Percentiles rank a stretch among this genome's conserved stretches.
These are phyloP conservation scores for Sesia apiformis DNA, from an alignment of 2,888 invertebrate species.

Conservation along the genomic window DNA sequence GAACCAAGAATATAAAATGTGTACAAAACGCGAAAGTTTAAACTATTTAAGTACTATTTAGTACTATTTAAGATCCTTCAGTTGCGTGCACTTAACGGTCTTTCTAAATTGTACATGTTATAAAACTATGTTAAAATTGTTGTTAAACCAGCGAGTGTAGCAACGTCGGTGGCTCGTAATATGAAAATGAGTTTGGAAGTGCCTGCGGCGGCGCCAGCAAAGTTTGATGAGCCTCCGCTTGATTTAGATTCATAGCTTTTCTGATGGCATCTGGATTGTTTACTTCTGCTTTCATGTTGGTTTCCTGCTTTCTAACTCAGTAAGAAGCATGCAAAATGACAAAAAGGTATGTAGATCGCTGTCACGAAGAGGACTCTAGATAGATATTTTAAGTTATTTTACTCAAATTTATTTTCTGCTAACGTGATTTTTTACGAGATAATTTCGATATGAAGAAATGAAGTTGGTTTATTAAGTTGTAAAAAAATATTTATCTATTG, in stretches of 20 bases:
- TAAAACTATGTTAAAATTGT: constrained; percentile 10
- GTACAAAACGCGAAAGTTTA: too few species aligned
- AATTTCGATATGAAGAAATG: too few species aligned
- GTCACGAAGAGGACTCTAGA: too few species aligned
- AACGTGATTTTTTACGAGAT: too few species aligned
- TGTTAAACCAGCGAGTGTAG: constrained; percentile 25
- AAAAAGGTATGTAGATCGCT: not conserved
- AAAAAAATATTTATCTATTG: too few species aligned
- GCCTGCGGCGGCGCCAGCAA: constrained; percentile 37
- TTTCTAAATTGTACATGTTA: not conserved
- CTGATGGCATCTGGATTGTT: constrained; percentile 41
- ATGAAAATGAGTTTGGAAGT: constrained; percentile 60
- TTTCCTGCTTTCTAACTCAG: constrained; percentile 15
- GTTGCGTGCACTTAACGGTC: too few species aligned
- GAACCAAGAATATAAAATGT: too few species aligned
- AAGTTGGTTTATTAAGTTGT: too few species aligned
- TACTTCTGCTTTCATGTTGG: constrained; percentile 36
- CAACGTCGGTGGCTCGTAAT: constrained; percentile 25
- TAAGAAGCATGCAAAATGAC: not conserved
- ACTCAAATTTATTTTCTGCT: too few species aligned
- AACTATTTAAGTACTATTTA: too few species aligned
- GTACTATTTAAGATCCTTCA: too few species aligned
- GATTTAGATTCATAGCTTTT: constrained; percentile 65
- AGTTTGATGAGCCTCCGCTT: constrained; percentile 59
- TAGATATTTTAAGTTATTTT: too few species aligned